Conservation (phyloP, 2,888 invertebrate genomes). For the Patella pellucida region DNA sequence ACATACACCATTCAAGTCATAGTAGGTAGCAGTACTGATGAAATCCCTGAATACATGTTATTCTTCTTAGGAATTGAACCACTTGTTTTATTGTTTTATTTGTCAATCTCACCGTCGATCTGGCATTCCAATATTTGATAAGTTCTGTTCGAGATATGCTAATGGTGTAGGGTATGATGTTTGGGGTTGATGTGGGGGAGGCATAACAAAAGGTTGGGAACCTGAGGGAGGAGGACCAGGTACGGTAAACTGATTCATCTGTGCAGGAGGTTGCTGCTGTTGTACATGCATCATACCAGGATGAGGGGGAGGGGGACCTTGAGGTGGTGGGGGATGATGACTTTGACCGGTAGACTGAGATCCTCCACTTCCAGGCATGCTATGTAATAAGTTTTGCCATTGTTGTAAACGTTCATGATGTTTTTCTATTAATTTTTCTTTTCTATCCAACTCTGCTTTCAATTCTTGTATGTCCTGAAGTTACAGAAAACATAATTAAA, state of each 20-base stretch:
- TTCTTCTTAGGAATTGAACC: no score
- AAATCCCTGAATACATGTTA: no score
- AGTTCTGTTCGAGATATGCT: slow-evolving; percentile 89
- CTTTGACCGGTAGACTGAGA: slow-evolving; percentile 27
- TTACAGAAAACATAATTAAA: slow-evolving; percentile 15
- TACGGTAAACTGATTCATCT: slow-evolving; percentile 20
- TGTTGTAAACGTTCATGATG: slow-evolving; percentile 91
- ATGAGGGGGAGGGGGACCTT: slow-evolving; percentile 23
- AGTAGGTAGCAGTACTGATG: no score
- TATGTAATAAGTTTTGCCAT: slow-evolving; percentile 85
- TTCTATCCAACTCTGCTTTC: slow-evolving; percentile 86
- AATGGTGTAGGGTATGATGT: slow-evolving; percentile 76
- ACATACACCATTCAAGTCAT: no score
- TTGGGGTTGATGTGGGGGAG: slow-evolving; percentile 38
- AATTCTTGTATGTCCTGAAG: slow-evolving; percentile 85
- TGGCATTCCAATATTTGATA: slow-evolving; percentile 90
- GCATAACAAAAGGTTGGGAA: slow-evolving; percentile 36
- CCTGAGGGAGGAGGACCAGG: slow-evolving; percentile 29
- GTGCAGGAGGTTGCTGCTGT: slow-evolving; percentile 25
- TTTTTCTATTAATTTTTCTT: slow-evolving; percentile 87
- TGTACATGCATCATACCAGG: slow-evolving; percentile 22
- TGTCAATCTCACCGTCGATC: slow-evolving; percentile 74
- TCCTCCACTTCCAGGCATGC: slow-evolving; percentile 31
- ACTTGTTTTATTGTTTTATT: no score
- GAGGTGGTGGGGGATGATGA: slow-evolving; percentile 27